Conservation (phyloP, 2,797 vertebrate genomes). For the Falco columbarius region DNA sequence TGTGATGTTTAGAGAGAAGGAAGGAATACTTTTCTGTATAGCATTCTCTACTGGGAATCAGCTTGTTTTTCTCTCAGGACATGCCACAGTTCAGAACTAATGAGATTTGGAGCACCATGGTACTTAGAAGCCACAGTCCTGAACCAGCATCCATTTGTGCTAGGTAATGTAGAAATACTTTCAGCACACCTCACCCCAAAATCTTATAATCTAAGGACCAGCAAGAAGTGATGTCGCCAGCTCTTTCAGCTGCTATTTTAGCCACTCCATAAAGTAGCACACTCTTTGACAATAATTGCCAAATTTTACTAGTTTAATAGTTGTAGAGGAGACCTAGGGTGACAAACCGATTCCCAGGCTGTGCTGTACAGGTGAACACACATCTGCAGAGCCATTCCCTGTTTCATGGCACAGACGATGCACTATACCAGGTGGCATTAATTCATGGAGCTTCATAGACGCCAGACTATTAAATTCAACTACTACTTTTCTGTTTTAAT, state of each 20-base stretch:
- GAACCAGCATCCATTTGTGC: background rate
- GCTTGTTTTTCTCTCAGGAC: background rate
- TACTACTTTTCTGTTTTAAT: background rate
- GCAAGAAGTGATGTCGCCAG: background rate
- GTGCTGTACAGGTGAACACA: background rate
- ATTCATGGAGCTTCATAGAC: background rate
- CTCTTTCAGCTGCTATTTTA: background rate
- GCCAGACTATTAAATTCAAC: background rate
- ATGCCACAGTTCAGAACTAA: background rate
- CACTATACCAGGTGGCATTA: background rate
- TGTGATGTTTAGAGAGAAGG: background rate
- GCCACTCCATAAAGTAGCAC: background rate
- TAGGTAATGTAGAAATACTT: background rate
- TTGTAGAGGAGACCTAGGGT: background rate
- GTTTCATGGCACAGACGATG: background rate
- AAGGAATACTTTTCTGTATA: background rate
- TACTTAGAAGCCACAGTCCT: background rate
- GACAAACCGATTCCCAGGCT: background rate
- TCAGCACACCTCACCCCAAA: background rate
- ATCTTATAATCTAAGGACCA: background rate
- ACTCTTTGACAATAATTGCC: background rate
- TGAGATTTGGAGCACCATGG: background rate
- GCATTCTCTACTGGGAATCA: background rate
- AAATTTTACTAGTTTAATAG: background rate
- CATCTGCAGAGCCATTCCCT: background rate